Evolutionary conservation across 2,113 vertebrate genomes (phyloP), one percentile per base, ranked within the genome.

Genomic region (Aphyosemion australe): DNA sequence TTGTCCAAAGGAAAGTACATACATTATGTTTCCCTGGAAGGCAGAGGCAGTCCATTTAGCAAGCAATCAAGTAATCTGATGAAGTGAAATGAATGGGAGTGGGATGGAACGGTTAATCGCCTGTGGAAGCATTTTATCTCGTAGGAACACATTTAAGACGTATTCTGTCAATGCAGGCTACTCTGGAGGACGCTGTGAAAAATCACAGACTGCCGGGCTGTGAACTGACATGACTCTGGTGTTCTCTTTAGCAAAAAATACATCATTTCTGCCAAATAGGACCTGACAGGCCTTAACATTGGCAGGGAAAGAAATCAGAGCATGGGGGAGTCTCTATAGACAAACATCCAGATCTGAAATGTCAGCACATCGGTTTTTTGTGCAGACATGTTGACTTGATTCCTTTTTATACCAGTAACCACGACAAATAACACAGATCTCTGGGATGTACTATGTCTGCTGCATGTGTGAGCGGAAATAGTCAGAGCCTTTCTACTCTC

Each of bases 11-110:
- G 34, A 77, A 79, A 41, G 80, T 65, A 47, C 52, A 78, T 74
- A 70, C 62, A 63, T 65, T 62, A 34, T 63, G 58, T 80, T 61
- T 73, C 71, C 59, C 69, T 8, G 18, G 48, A 39, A 61, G 77
- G 46, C 14, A 37, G 62, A 72, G 54, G 61, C 61, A 74, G 79
- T 76, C 67, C 70, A 85, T 87, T 88, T 84, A 82, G 62, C 54
- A 72, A 82, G 73, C 67, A 80, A 79, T 83, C 73, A 83, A 76
- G 70, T 78, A 79, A 81, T 87, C 73, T 85, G 82, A 79, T 80
- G 76, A 77, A 82, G 75, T 73, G 76, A 84, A 85, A 85, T 85
- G 72, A 85, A 83, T 75, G 69, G 64, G 61, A 80, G 84, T 32
- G 34, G 55, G 66, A 69, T 59, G 74, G 80, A 76, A 82, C 75